phyloP scores from a whole-genome alignment of 2,888 invertebrate genomes.

The Druceiella hillmani region DNA sequence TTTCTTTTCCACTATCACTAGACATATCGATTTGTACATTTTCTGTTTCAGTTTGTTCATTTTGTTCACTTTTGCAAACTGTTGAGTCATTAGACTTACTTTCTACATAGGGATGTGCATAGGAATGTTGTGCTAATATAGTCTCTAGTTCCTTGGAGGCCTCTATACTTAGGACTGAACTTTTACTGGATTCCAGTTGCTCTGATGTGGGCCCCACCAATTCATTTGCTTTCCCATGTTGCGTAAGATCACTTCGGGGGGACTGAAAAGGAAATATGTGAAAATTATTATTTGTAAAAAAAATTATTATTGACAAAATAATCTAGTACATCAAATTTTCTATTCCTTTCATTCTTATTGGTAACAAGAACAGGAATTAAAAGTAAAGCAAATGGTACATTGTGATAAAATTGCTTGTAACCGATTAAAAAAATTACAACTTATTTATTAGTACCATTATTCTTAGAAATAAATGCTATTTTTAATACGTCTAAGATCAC shows the following conservation, averaged over 20 bases:
- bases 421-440: too few species aligned
- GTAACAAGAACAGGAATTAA: too few species aligned
- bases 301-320: too few species aligned
- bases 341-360: too few species aligned
- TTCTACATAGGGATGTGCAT: slow-evolving; percentile 43
- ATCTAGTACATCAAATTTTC: too few species aligned
- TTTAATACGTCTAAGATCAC: too few species aligned
- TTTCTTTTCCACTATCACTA: slow-evolving; percentile 42
- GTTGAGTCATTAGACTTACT: too few species aligned
- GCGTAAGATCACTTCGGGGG: slow-evolving; percentile 37
- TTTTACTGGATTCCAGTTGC: slow-evolving; percentile 75
- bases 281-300: too few species aligned
- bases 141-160: slow-evolving; percentile 42
- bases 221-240: slow-evolving; percentile 53
- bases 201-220: slow-evolving; percentile 86
- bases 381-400: too few species aligned
- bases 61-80: slow-evolving; percentile 6
- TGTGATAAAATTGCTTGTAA: too few species aligned
- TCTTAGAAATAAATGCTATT: too few species aligned
- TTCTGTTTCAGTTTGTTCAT: slow-evolving; percentile 22
- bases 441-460: too few species aligned
- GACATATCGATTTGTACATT: slow-evolving; percentile 32
- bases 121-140: slow-evolving; percentile 48
- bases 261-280: slow-evolving; percentile 33
- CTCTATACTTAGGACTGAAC: slow-evolving; percentile 50